A percentile compares a stretch with the other conserved stretches of the same genome.
These are phyloP conservation scores for Deroplatys truncata DNA, from an alignment of 2,888 invertebrate species.

Conservation along the genomic window DNA sequence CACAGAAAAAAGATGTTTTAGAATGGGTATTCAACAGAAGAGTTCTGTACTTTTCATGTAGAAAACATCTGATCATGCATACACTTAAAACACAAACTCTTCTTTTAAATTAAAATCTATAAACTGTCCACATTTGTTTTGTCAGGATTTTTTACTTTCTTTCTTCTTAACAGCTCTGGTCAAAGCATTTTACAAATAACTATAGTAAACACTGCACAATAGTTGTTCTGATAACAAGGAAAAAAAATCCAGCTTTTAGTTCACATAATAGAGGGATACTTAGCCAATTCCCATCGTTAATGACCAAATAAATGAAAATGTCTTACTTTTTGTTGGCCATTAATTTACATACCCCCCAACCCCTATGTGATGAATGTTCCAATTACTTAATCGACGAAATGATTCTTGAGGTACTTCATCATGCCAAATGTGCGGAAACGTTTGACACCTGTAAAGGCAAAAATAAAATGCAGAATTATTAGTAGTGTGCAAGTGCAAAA, in stretches of 20 bases:
- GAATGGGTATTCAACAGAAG: neutral
- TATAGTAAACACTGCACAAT: constrained; percentile 19
- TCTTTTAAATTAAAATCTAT: neutral
- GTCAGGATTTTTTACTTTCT: neutral
- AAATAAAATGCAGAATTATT: neutral
- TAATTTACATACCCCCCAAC: neutral
- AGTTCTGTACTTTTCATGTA: neutral
- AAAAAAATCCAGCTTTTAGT: neutral
- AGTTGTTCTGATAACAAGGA: neutral
- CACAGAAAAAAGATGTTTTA: neutral
- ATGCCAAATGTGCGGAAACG: constrained; percentile 93
- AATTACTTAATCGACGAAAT: constrained; percentile 56
- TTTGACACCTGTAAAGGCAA: constrained; percentile 56
- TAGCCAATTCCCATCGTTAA: neutral
- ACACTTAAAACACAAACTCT: constrained; percentile 16
- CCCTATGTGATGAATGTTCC: neutral
- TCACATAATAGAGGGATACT: neutral
- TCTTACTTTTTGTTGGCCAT: constrained; percentile 5
- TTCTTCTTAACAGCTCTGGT: neutral
- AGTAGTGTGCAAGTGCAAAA: no score
- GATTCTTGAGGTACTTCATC: constrained; percentile 93
- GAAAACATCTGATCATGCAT: constrained; percentile 12
- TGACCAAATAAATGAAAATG: neutral
- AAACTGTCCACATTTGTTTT: neutral
- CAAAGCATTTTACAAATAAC: constrained; percentile 21